Percentiles rank a stretch among this genome's conserved stretches.
Evolutionary conservation across 2,888 invertebrate species (phyloP).

Genomic region (Eupithecia subumbrata): DNA sequence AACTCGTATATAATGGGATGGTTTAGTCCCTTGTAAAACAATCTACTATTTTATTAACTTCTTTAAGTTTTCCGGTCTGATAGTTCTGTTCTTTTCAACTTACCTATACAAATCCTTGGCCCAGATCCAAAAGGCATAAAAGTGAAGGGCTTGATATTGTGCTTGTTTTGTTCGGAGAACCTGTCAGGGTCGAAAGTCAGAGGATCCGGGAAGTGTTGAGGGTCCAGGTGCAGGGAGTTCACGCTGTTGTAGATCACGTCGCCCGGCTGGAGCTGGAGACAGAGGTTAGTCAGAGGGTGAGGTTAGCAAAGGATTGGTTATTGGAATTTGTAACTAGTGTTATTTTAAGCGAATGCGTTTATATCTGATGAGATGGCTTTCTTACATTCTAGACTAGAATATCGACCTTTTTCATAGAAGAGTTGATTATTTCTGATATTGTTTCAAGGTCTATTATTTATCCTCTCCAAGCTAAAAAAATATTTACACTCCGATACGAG

Average conservation of each 20-base stretch:
- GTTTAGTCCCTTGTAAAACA: too few species aligned
- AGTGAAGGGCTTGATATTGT: conserved; percentile 43
- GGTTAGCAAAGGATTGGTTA: neutral
- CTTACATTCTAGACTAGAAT: neutral
- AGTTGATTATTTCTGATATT: too few species aligned
- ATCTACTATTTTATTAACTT: too few species aligned
- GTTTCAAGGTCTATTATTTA: conserved; percentile 18
- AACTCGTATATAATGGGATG: too few species aligned
- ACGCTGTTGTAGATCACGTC: conserved; percentile 58
- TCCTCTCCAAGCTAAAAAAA: conserved; percentile 26
- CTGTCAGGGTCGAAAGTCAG: conserved; percentile 32
- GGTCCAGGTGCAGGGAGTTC: conserved; percentile 62
- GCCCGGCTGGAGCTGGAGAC: conserved; percentile 55
- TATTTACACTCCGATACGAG: neutral
- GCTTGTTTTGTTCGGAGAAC: neutral
- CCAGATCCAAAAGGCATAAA: conserved; percentile 82
- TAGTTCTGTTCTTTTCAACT: conserved; percentile 26
- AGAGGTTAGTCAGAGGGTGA: neutral
- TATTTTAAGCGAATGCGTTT: too few species aligned
- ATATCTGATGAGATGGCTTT: too few species aligned
- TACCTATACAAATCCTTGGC: conserved; percentile 81
- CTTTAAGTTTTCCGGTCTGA: too few species aligned
- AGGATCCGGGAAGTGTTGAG: conserved; percentile 56
- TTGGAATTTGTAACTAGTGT: too few species aligned
- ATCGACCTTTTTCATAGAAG: neutral